phyloP scores from a whole-genome alignment of 2,797 vertebrate species.

The Florisuga fusca region DNA sequence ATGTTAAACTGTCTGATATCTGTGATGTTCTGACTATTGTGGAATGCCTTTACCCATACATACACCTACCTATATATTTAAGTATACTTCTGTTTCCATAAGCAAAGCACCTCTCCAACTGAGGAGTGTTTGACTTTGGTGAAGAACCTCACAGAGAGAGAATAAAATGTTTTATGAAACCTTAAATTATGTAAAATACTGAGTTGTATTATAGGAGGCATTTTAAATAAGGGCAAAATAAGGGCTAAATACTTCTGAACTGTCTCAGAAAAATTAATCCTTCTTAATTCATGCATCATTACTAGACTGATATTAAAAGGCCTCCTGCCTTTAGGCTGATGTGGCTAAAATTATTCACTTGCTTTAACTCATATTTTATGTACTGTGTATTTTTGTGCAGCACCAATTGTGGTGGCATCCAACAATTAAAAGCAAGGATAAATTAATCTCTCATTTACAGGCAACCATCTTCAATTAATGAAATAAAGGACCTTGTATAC shows the following conservation, averaged over 20 bases:
- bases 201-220: conserved; percentile 22
- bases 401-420: conserved; percentile 10
- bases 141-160: not conserved
- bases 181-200: conserved; percentile 66
- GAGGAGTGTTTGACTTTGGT: not conserved
- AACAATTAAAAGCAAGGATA: conserved; percentile 66
- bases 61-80: not conserved
- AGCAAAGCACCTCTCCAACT: not conserved
- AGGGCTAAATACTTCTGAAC: conserved; percentile 67
- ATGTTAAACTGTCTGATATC: not conserved
- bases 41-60: not conserved
- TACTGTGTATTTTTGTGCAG: conserved; percentile 29
- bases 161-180: conserved; percentile 53
- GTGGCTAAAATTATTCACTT: conserved; percentile 61
- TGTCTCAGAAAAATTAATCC: conserved; percentile 60
- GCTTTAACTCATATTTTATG: conserved; percentile 61
- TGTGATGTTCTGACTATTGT: not conserved
- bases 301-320: conserved; percentile 55
- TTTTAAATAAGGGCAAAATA: conserved; percentile 62
- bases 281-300: conserved; percentile 64
- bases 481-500: conserved; percentile 29
- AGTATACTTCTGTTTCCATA: not conserved
- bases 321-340: conserved; percentile 55
- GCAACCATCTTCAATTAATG: conserved; percentile 48
- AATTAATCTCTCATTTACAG: conserved; percentile 57